phyloP scores from a whole-genome alignment of 2,113 vertebrate genomes.

The Apodemus speciosus region DNA sequence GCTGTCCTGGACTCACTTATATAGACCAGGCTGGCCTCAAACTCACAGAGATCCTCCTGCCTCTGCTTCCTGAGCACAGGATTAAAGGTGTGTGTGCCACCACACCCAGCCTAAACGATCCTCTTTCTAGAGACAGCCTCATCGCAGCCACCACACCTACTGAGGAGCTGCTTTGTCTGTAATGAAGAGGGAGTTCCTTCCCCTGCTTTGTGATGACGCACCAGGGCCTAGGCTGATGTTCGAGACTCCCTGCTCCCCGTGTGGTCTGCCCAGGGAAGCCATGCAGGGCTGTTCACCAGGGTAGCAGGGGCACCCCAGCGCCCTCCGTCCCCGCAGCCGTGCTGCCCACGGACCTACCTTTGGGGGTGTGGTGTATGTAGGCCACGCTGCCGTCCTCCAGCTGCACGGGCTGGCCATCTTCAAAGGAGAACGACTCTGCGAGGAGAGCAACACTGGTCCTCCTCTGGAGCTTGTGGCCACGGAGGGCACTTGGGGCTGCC shows the following conservation, averaged over 20 bases:
- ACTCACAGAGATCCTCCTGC: not conserved
- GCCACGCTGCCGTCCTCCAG: constrained; percentile 88
- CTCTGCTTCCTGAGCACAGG: not conserved
- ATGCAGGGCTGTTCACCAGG: not conserved
- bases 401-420: constrained; percentile 88
- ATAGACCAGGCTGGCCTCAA: not conserved
- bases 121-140: no score
- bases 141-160: not conserved
- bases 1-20: not conserved
- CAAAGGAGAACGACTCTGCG: constrained; percentile 87
- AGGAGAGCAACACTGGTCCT: constrained; percentile 22
- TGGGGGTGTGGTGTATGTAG: constrained; percentile 83
- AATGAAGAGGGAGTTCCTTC: not conserved
- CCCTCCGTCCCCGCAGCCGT: not conserved
- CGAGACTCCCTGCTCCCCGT: not conserved
- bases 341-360: constrained; percentile 80
- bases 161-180: not conserved
- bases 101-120: no score
- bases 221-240: not conserved
- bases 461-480: not conserved
- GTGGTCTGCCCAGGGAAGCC: not conserved
- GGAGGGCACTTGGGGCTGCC: not conserved
- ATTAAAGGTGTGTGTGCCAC: no score
- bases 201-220: not conserved
- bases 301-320: not conserved